Conservation (phyloP, 2,888 invertebrate species). For the Chrysina gloriosa region DNA sequence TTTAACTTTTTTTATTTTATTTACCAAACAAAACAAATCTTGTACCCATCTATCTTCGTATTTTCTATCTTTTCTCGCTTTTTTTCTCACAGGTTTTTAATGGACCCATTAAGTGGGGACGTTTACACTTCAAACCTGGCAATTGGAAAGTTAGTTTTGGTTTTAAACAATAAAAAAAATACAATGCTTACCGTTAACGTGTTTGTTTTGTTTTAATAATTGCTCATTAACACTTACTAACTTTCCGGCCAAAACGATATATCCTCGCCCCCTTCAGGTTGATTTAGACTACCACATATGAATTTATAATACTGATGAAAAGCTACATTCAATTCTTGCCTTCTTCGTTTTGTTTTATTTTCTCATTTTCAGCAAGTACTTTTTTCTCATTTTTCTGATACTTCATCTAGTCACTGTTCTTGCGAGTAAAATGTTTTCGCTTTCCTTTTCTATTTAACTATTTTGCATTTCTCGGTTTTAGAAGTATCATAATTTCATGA, state of each 20-base stretch:
- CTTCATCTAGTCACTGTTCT: constrained; percentile 4
- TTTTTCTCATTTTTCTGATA: constrained; percentile 7
- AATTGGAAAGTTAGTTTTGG: too few species aligned
- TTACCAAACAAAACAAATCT: constrained; percentile 1
- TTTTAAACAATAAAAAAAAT: too few species aligned
- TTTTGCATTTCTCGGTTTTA: constrained; percentile 7
- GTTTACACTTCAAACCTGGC: too few species aligned
- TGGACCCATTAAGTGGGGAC: too few species aligned
- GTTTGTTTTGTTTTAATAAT: too few species aligned
- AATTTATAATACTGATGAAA: neutral
- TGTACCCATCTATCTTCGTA: too few species aligned
- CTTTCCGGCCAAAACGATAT: too few species aligned
- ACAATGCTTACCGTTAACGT: too few species aligned
- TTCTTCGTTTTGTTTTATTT: constrained; percentile 27
- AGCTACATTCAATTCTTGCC: constrained; percentile 2
- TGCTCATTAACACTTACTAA: too few species aligned
- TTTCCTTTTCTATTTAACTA: neutral
- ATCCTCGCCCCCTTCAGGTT: too few species aligned
- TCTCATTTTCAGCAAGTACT: constrained; percentile 29
- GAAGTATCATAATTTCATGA: neutral
- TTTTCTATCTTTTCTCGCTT: constrained; percentile 8
- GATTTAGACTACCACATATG: too few species aligned
- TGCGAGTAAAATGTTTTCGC: neutral
- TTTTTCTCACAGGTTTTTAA: constrained; percentile 9
- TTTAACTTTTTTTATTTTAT: constrained; percentile 7